Base-by-base conservation (phyloP, 2,888 invertebrate species). In the Sussaba pulchella region DNA sequence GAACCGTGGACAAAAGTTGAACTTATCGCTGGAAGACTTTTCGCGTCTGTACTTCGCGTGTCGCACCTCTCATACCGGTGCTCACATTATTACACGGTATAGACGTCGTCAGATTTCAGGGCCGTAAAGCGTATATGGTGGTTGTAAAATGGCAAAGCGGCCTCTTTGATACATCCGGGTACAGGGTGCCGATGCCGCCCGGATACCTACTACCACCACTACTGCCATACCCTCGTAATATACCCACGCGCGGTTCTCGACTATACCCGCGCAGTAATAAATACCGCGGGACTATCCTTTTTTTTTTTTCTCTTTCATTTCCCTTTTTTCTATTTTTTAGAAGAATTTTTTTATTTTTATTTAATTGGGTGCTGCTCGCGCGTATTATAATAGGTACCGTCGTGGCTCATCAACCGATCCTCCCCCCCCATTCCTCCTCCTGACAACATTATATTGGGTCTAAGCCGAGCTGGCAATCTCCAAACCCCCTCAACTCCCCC, bases 81-180 rank as follows among this genome's bases (percentile, higher is more conserved):
- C 17, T 1, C n/a, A 4, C 36, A 54, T 66, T 31, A 41, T 54
- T 26, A n/a, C 19, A 43, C 26, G 36, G 26, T 43, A 57, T 57
- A 52, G n/a, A 43, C 90, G 91, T 91, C 88, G 90, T 91, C 89
- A 89, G 90, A 90, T 88, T 89, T 89, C 87, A 86, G 86, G 85
- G 89, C 85, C 88, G 90, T 91, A 92, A 91, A 91, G 88, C 86
- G 85, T 87, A 89, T 89, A 89, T 87, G 87, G 87, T 86, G 83
- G 88, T 83, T 88, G 87, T 88, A 84, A 84, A 84, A 72, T 79
- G 77, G 80, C 82, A 89, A 86, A 85, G 87, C 89, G 91, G 91
- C 83, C 82, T 82, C 91, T 91, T 91, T 91, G 91, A 91, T 89
- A 86, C 75, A 83, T 82, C 85, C 84, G 82, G 83, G 78, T 84